Conservation (phyloP, 2,113 vertebrate species). For the Hyperopisus bebe region DNA sequence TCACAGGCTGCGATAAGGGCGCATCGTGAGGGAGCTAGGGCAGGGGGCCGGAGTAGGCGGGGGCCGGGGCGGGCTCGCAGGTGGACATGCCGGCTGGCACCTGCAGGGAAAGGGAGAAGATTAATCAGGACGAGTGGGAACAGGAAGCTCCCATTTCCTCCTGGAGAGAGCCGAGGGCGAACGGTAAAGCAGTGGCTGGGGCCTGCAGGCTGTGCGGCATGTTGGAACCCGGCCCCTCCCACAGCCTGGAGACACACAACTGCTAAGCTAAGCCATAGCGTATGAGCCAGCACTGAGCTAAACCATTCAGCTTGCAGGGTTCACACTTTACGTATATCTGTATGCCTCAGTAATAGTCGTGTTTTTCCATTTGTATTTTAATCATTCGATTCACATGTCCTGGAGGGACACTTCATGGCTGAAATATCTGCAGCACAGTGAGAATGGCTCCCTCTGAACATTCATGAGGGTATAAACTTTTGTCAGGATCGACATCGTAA, state of each 20-base stretch:
- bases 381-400: not conserved
- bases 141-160: constrained; percentile 13
- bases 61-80: constrained; percentile 39
- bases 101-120: not conserved
- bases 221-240: not conserved
- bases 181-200: not conserved
- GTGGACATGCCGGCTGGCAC: constrained; percentile 33
- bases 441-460: not conserved
- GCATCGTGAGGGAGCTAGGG: constrained; percentile 28
- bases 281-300: not conserved
- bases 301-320: not conserved
- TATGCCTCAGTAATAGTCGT: not conserved
- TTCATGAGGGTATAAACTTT: not conserved
- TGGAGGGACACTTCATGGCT: not conserved
- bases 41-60: constrained; percentile 16
- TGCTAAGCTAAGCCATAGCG: not conserved
- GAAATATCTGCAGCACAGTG: not conserved
- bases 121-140: not conserved
- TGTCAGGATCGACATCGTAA: not conserved
- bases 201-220: not conserved
- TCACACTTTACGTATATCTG: not conserved
- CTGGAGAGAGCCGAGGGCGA: not conserved
- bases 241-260: not conserved
- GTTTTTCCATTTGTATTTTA: not conserved
- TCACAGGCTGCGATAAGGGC: constrained; percentile 43